Evolutionary conservation across 1,140 invertebrate species (phyloP), one percentile per base, ranked within the genome.

Genomic region (Drosophila baimaii): DNA sequence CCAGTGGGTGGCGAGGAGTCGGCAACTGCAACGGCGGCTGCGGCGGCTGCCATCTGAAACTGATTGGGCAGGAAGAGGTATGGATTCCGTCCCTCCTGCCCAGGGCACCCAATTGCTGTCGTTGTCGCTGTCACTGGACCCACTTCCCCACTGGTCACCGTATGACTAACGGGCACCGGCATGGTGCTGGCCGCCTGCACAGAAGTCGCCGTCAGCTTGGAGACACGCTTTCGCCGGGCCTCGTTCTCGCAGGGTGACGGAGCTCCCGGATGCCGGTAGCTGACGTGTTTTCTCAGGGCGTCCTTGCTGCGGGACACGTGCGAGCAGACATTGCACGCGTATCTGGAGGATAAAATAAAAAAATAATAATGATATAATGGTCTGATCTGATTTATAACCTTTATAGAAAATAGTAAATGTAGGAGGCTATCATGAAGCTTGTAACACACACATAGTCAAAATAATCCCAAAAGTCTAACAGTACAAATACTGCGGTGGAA

Each of bases 231-330:
- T 7, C 91, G 74, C 5, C 90, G 75, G 0, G 91, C 85, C 44
- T 92, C 91, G 17, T 84, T 90, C 56, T 92, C 91, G 39, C 91
- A 92, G 4, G 91, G 91, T 6, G 86, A 91, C 5, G 90, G 91
- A 19, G 91, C 89, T 84, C 95, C 94, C 4, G 96, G 95, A 92
- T 97, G 96, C 70, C 96, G 93, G 82, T 98, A 97, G 2, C 96
- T 97, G 21, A 97, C 96, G 83, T 98, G 97, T 91, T 98, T 97
- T 52, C 97, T 93, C 37, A 98, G 92, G 15, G 97, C 97, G 91
- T 98, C 97, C 70, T 97, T 93, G 52, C 96, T 97, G 62, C 96
- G 94, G 37, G 96, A 97, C 17, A 97, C 96, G 88, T 97, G 97
- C 21, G 94, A 95, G 92, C 96, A 98, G 0, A 96, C 95, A 54